These are phyloP conservation scores for Tadarida brasiliensis DNA, from an alignment of 2,797 vertebrate species.

Conservation along the genomic window DNA sequence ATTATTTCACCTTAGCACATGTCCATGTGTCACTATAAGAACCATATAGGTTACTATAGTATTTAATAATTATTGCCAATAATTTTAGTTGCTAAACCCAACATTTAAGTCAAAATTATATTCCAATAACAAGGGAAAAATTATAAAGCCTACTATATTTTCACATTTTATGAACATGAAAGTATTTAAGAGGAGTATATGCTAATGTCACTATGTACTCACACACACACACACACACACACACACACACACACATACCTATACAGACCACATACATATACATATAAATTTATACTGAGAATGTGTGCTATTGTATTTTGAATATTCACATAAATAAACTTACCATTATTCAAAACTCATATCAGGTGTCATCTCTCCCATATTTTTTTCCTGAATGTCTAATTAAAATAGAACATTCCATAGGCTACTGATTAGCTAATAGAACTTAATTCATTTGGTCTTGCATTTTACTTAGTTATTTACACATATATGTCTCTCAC, in stretches of 20 bases:
- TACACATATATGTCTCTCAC: neutral
- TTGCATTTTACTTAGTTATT: neutral
- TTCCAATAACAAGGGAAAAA: neutral
- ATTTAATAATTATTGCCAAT: neutral
- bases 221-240: neutral
- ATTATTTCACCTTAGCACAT: neutral
- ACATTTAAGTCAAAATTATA: conserved; percentile 1
- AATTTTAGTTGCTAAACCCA: neutral
- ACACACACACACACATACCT: neutral
- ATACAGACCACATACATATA: neutral
- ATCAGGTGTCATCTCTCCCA: neutral
- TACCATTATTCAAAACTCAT: neutral
- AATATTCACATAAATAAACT: conserved; percentile 24
- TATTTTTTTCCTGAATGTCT: neutral
- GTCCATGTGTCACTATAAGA: neutral
- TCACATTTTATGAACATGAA: conserved; percentile 32
- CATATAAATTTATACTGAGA: neutral
- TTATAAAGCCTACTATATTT: neutral
- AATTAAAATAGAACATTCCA: neutral
- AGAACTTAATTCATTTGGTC: conserved; percentile 9
- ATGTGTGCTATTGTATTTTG: neutral
- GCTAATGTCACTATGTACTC: neutral
- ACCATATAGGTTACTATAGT: neutral
- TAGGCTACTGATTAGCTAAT: neutral
- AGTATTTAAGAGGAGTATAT: neutral